phyloP scores from a whole-genome alignment of 2,888 invertebrate species.

The Nemotelus nigrinus region DNA sequence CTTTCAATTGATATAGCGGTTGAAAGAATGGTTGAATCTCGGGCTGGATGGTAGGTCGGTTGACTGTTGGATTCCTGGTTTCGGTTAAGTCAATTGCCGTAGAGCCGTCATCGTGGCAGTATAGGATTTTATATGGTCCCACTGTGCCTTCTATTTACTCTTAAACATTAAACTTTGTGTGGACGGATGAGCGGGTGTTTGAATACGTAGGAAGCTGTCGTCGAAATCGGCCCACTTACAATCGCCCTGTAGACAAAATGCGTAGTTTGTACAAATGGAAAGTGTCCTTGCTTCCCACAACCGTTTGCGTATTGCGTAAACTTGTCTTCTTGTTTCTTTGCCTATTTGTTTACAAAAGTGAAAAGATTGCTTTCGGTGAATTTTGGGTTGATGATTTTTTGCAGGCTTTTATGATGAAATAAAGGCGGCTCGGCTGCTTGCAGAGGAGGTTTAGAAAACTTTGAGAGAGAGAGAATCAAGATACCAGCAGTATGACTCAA shows the following conservation, averaged over 20 bases:
- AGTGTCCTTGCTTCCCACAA: neutral
- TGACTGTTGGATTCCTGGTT: neutral
- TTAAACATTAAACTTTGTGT: conserved; percentile 40
- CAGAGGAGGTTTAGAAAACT: neutral
- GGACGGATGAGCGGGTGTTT: neutral
- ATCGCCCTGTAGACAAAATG: too few relatives aligned
- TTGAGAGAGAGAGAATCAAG: too few relatives aligned
- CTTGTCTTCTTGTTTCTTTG: conserved; percentile 10
- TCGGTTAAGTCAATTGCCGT: conserved; percentile 18
- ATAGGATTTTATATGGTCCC: conserved; percentile 26
- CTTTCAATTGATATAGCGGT: conserved; percentile 27
- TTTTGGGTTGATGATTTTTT: conserved; percentile 21
- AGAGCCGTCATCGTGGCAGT: conserved; percentile 7
- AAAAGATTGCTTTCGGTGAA: conserved; percentile 31
- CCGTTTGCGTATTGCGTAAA: neutral
- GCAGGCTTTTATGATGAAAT: conserved; percentile 34
- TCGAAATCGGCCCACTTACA: neutral
- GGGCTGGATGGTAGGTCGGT: neutral
- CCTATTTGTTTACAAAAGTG: conserved; percentile 35
- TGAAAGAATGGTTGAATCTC: conserved; percentile 9
- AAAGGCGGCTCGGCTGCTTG: conserved; percentile 24
- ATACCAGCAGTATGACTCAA: too few relatives aligned
- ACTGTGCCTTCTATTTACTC: conserved; percentile 24
- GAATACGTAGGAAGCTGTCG: neutral
- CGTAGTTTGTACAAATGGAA: too few relatives aligned